A percentile compares a stretch with the other conserved stretches of the same genome.
Evolutionary conservation across 2,113 vertebrate species (phyloP).

Genomic region (Echinops telfairi): DNA sequence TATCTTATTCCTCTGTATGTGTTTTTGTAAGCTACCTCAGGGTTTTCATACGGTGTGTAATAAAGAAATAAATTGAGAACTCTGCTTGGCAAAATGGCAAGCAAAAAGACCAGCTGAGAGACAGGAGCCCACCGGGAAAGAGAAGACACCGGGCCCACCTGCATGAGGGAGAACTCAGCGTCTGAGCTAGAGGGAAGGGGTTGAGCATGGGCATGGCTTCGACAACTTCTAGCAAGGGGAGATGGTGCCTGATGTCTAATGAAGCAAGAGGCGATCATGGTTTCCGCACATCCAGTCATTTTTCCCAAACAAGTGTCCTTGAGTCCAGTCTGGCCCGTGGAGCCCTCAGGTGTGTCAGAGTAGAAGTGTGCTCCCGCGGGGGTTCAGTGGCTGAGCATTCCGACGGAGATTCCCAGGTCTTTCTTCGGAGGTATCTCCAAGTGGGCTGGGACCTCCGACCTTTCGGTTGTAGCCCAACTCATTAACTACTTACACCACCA

Average conservation of each 20-base stretch:
- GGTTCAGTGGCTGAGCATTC: background rate
- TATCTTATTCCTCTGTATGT: too few species aligned
- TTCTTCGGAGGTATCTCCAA: background rate
- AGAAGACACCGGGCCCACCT: too few species aligned
- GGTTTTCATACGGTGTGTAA: too few species aligned
- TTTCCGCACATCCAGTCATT: background rate
- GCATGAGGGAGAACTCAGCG: too few species aligned
- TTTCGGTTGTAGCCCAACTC: background rate
- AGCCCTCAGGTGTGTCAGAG: background rate
- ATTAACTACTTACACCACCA: background rate
- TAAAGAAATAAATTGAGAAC: too few species aligned
- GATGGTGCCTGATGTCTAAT: background rate
- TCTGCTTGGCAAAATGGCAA: too few species aligned
- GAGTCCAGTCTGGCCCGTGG: background rate
- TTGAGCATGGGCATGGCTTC: background rate
- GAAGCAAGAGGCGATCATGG: background rate
- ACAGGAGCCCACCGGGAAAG: too few species aligned
- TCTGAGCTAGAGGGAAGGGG: background rate
- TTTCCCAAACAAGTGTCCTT: too few species aligned
- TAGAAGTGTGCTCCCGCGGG: background rate
- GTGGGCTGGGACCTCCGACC: background rate
- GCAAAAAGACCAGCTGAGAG: too few species aligned
- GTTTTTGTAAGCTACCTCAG: too few species aligned
- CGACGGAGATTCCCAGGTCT: background rate
- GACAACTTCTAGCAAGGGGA: too few species aligned